Conservation (phyloP, 2,797 vertebrate species). For the Phataginus tetradactyla region DNA sequence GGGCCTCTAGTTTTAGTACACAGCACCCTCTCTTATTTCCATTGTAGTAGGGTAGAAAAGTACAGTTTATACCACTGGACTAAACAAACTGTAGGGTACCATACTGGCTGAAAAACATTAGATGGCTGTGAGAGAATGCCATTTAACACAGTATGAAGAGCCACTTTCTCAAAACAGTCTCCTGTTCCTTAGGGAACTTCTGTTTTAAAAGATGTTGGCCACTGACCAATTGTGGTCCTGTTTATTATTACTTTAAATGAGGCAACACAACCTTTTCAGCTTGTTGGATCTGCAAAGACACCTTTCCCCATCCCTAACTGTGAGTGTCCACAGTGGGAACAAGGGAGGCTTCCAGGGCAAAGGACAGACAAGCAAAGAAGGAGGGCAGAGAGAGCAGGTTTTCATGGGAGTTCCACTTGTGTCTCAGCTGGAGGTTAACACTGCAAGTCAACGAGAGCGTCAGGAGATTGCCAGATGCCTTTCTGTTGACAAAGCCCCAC, state of each 20-base stretch:
- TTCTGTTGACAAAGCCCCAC: not conserved
- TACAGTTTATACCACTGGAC: not conserved
- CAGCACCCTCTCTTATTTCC: not conserved
- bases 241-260: not conserved
- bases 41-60: not conserved
- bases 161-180: not conserved
- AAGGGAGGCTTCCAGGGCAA: not conserved
- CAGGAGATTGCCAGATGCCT: not conserved
- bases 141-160: not conserved
- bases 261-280: not conserved
- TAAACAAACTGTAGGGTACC: not conserved
- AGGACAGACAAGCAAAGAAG: not conserved
- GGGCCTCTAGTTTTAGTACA: not conserved
- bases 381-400: not conserved
- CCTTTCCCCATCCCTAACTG: not conserved
- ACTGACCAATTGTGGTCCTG: not conserved
- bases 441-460: not conserved
- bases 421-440: not conserved
- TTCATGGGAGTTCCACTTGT: not conserved
- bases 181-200: not conserved
- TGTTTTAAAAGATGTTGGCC: not conserved
- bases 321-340: not conserved
- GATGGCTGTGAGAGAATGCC: not conserved
- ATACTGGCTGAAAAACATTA: not conserved
- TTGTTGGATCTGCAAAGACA: not conserved